Percentiles rank a stretch among this genome's conserved stretches.
Evolutionary conservation across 2,113 vertebrate genomes (phyloP).

Genomic region (Charadrius vociferus): DNA sequence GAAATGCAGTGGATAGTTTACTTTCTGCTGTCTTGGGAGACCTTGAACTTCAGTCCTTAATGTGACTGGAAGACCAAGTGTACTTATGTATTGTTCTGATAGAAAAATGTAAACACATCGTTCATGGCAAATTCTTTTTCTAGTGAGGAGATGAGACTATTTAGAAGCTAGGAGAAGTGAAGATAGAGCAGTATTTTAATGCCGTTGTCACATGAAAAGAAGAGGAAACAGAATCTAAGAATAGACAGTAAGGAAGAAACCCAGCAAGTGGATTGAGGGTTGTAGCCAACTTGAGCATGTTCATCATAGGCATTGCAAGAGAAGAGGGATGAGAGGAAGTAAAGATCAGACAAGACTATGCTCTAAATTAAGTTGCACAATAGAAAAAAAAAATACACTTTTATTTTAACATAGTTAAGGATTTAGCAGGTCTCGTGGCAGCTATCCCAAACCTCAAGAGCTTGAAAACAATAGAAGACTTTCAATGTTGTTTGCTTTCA

Average conservation of each 20-base stretch:
- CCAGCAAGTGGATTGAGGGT: accelerated
- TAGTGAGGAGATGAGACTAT: neutral
- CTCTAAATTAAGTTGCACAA: neutral
- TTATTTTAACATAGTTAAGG: neutral
- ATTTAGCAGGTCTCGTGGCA: neutral
- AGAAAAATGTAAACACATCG: neutral
- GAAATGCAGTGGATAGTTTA: neutral
- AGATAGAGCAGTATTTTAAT: neutral
- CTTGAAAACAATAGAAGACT: neutral
- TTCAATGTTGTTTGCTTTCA: neutral
- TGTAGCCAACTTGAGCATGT: neutral
- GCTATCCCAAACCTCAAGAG: neutral
- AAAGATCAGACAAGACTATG: neutral
- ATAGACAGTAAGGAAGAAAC: neutral
- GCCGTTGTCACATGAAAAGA: neutral
- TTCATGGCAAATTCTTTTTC: neutral
- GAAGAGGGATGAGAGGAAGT: neutral
- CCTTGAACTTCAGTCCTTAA: neutral
- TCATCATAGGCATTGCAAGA: neutral
- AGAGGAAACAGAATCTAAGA: neutral
- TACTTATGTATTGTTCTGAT: neutral
- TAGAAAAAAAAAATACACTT: neutral
- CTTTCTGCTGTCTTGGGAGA: neutral
- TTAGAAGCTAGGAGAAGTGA: neutral
- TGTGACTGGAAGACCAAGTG: neutral